Evolutionary conservation across 2,113 vertebrate species (phyloP), one percentile per base, ranked within the genome.

Genomic region (Phoxinus phoxinus): DNA sequence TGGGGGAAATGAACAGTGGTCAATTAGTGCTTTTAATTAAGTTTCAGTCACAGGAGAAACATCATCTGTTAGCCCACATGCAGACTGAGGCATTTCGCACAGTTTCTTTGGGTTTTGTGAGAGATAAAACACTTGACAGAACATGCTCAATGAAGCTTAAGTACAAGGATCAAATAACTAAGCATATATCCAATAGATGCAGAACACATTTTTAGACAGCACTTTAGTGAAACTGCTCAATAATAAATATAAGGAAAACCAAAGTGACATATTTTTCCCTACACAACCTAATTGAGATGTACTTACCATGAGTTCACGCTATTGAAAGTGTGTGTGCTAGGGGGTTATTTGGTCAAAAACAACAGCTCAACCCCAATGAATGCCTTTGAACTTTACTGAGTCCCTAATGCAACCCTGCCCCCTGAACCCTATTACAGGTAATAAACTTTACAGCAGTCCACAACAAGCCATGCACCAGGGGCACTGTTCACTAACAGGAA

Each of bases 401-500:
- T 96, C 96, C 96, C 96, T 96, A 96, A 97, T 97, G 96, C 94
- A 93, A 95, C 94, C 90, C 94, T 96, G 96, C 97, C 97, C 97
- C 94, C 91, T 95, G 93, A 96, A 96, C 96, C 96, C 96, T 97
- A 97, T 96, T 96, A 97, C 97, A 98, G 97, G 97, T 99, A 97
- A 98, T 99, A 98, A 99, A 98, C 95, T 98, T 98, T 97, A 98
- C 96, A 95, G 96, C 96, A 96, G 96, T 96, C 96, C 96, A 97
- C 96, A 96, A 96, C 96, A 97, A 98, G 96, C 96, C 96, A 96
- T 97, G 96, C 96, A 98, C 96, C 95, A 93, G 96, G 95, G 96
- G 96, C 86, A 90, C 94, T 93, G 92, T 93, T 94, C 93, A 93
- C 87, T 93, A 92, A 90, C 89, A 96, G 93, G 92, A 93, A 93